Percentiles rank a stretch among this genome's conserved stretches.
These are phyloP conservation scores for Archivesica marissinica DNA, from an alignment of 1,140 invertebrate species.

Conservation along the genomic window DNA sequence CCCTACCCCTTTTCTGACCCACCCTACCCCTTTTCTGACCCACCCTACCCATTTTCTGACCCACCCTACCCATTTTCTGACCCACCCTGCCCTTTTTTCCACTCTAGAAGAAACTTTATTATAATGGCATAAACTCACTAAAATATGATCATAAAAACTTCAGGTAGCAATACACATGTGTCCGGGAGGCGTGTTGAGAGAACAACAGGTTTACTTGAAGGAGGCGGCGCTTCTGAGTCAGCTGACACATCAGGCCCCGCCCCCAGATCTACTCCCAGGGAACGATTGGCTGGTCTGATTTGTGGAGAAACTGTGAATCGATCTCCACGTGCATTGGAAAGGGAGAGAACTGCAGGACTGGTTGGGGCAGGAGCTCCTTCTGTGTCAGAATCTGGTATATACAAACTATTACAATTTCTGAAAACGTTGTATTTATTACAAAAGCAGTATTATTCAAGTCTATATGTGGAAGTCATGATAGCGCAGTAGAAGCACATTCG, in stretches of 20 bases:
- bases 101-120: too few species aligned
- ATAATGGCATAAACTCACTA: too few species aligned
- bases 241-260: background rate
- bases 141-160: background rate
- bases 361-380: background rate
- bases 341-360: constrained; percentile 51
- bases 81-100: too few species aligned
- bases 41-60: too few species aligned
- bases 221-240: background rate
- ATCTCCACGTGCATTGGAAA: constrained; percentile 7
- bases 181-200: constrained; percentile 12
- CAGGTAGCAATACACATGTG: background rate
- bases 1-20: too few species aligned
- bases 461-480: too few species aligned
- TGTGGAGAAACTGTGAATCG: background rate
- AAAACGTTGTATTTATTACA: too few species aligned
- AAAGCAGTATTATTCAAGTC: too few species aligned
- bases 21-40: too few species aligned
- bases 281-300: constrained; percentile 11
- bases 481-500: too few species aligned
- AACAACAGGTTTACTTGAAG: constrained; percentile 41
- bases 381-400: background rate
- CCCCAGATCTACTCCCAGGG: constrained; percentile 3
- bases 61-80: too few species aligned
- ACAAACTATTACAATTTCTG: too few species aligned